phyloP scores from a whole-genome alignment of 2,888 invertebrate species.

The Meloe dianella region DNA sequence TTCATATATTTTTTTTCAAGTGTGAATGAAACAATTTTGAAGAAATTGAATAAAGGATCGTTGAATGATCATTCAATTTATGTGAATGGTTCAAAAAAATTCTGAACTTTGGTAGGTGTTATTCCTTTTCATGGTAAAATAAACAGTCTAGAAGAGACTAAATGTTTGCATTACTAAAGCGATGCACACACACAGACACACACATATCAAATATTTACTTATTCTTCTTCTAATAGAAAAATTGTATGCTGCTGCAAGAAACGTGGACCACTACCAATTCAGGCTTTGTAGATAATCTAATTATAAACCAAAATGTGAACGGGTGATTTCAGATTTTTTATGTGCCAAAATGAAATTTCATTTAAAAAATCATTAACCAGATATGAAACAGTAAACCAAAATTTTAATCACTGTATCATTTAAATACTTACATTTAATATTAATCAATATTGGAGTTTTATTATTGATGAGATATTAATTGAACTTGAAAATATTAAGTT shows the following conservation, averaged over 20 bases:
- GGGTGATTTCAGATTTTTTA: slow-evolving; percentile 19
- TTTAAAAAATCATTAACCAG: slow-evolving; percentile 16
- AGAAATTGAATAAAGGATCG: slow-evolving; percentile 16
- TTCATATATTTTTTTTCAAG: not conserved
- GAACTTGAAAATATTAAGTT: not conserved
- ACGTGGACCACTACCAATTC: slow-evolving; percentile 45
- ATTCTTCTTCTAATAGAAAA: slow-evolving; percentile 58
- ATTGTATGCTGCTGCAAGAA: slow-evolving; percentile 54
- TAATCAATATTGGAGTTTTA: not conserved
- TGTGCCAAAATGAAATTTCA: slow-evolving; percentile 22
- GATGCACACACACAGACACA: slow-evolving; percentile 45
- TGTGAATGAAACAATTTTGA: not conserved
- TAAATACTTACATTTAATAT: not conserved
- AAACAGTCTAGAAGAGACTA: slow-evolving; percentile 47
- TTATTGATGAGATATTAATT: slow-evolving; percentile 4
- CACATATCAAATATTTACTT: slow-evolving; percentile 57
- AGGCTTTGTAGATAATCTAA: slow-evolving; percentile 33
- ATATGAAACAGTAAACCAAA: not conserved
- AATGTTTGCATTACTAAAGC: slow-evolving; percentile 56
- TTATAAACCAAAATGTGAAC: slow-evolving; percentile 21
- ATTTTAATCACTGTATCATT: not conserved
- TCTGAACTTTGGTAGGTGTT: slow-evolving; percentile 33
- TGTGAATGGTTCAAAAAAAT: slow-evolving; percentile 11
- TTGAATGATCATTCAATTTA: slow-evolving; percentile 14
- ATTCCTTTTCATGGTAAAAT: slow-evolving; percentile 43